Evolutionary conservation across 2,797 vertebrate genomes (phyloP), one percentile per base, ranked within the genome.

Genomic region (Knipowitschia caucasica): DNA sequence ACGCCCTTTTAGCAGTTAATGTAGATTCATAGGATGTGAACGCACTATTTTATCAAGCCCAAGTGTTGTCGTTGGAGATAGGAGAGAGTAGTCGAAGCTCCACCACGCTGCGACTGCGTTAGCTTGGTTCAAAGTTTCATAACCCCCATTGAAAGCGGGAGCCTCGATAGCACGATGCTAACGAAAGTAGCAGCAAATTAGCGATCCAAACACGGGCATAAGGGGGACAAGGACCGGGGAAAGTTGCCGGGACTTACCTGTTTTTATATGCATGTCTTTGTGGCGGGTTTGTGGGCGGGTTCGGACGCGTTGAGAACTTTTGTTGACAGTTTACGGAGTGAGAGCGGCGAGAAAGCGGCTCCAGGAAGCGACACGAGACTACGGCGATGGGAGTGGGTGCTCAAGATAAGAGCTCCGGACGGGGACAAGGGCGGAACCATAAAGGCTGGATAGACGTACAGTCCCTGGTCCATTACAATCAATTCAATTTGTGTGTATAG

Each of bases 211-310:
- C 64, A 45, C 53, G 24, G 4, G 1, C 0, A 15, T 23, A 35
- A 10, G 2, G 2, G 0, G 0, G 2, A 35, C n/a, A n/a, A n/a
- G n/a, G n/a, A n/a, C n/a, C n/a, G n/a, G 6, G 0, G 20, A 59
- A 59, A 58, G 53, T 58, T 20, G 10, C n/a, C 6, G 1, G 39
- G 50, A 69, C 77, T 64, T 1, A 92, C 91, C 86, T 78, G 90
- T 86, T 82, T 92, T 92, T 73, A 92, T 91, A 83, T 92, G 91
- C 91, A 92, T 92, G 55, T 90, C 88, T 77, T 77, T 75, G 38
- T 12, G 3, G 65, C 24, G 46, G 7, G 27, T 44, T 21, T 55
- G 64, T 50, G 73, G 36, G 71, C 1, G 33, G 67, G 30, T 59
- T 57, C n/a, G 50, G 40, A 82, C 79, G 71, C 72, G 78, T 77